These are phyloP conservation scores for Galeopterus variegatus DNA, from an alignment of 2,113 vertebrate genomes.

Conservation along the genomic window DNA sequence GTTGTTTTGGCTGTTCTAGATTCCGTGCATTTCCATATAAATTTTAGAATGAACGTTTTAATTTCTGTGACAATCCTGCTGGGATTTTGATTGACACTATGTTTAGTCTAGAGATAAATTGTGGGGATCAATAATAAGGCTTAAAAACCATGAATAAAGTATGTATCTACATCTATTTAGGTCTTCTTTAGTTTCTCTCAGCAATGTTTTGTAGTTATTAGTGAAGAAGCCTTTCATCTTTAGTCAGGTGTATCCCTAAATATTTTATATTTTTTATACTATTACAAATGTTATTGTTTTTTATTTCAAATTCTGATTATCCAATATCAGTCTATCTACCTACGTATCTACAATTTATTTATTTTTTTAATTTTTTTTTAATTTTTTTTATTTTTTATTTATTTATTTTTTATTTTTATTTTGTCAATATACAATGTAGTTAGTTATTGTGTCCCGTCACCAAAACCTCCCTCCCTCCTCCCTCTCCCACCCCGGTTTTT, in stretches of 20 bases:
- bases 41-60: background rate
- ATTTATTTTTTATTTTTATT: too few relatives aligned
- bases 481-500: too few relatives aligned
- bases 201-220: background rate
- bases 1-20: background rate
- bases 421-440: too few relatives aligned
- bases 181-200: background rate
- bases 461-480: too few relatives aligned
- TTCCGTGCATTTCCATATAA: background rate
- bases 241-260: background rate
- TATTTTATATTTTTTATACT: background rate
- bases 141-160: background rate
- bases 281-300: background rate
- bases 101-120: background rate
- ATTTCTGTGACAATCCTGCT: background rate
- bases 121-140: background rate
- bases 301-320: background rate
- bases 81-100: background rate
- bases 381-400: too few relatives aligned
- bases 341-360: background rate
- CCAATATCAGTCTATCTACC: background rate
- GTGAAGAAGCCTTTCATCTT: background rate
- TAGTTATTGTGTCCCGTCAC: too few relatives aligned
- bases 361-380: too few relatives aligned
- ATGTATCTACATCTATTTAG: background rate